Evolutionary conservation across 2,797 vertebrate genomes (phyloP).

Genomic region (Rhinichthys osculus): DNA sequence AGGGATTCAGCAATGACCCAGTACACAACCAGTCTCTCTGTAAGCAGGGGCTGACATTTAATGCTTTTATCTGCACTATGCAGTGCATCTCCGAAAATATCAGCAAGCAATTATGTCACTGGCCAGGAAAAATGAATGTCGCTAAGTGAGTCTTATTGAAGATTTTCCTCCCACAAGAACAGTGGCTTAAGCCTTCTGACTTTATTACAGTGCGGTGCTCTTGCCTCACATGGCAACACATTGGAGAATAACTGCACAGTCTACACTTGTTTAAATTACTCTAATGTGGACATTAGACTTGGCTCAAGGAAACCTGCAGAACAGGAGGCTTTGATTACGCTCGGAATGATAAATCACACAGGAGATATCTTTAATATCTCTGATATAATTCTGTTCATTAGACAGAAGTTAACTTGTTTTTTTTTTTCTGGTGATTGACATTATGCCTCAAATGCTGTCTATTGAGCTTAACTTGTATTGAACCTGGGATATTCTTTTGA

Average conservation of each 20-base stretch:
- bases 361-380: not conserved
- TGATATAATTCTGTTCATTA: not conserved
- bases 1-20: slow-evolving; percentile 53
- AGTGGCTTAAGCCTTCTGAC: slow-evolving; percentile 17
- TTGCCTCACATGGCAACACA: slow-evolving; percentile 11
- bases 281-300: slow-evolving; percentile 9
- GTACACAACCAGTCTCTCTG: slow-evolving; percentile 43
- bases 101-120: slow-evolving; percentile 57
- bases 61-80: slow-evolving; percentile 57
- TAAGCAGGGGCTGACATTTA: slow-evolving; percentile 58
- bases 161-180: slow-evolving; percentile 9
- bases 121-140: slow-evolving; percentile 10
- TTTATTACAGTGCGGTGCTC: not conserved
- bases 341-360: not conserved
- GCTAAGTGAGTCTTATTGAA: not conserved
- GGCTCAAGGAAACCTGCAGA: not conserved
- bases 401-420: too few relatives aligned
- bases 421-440: not conserved
- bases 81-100: slow-evolving; percentile 56
- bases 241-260: slow-evolving; percentile 6
- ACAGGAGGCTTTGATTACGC: not conserved
- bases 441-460: not conserved
- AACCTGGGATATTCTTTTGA: not conserved
- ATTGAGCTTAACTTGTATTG: not conserved
- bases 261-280: not conserved